phyloP scores from a whole-genome alignment of 2,113 vertebrate genomes.

The Cyprinus carpio region DNA sequence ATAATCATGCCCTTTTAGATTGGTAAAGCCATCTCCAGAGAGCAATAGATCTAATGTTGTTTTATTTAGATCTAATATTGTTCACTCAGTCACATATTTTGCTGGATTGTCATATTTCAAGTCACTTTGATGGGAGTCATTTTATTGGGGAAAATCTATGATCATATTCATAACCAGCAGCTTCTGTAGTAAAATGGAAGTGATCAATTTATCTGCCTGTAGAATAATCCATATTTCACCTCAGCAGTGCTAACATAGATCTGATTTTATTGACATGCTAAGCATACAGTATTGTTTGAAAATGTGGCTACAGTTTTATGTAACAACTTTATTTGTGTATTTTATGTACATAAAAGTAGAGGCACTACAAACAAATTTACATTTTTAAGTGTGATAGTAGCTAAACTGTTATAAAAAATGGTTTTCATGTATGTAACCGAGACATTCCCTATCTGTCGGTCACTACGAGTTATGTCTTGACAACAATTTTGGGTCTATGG shows the following conservation, averaged over 20 bases:
- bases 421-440: too few relatives aligned
- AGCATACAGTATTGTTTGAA: neutral
- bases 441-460: too few relatives aligned
- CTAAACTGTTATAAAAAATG: neutral
- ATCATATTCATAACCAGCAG: slow-evolving; percentile 68
- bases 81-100: neutral
- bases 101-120: neutral
- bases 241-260: slow-evolving; percentile 23
- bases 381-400: neutral
- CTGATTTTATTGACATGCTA: slow-evolving; percentile 36
- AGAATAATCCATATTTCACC: slow-evolving; percentile 64
- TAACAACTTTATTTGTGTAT: neutral
- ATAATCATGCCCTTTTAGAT: neutral
- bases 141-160: slow-evolving; percentile 69
- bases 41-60: slow-evolving; percentile 10
- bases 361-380: neutral
- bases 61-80: too few relatives aligned
- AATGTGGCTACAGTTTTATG: too few relatives aligned
- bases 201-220: slow-evolving; percentile 66
- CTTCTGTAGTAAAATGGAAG: slow-evolving; percentile 67
- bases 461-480: too few relatives aligned
- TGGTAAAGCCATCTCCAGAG: neutral
- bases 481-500: too few relatives aligned
- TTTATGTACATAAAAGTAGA: neutral
- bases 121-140: slow-evolving; percentile 64